Conservation (phyloP, 2,888 invertebrate species). For the Dysmachus trigonus region DNA sequence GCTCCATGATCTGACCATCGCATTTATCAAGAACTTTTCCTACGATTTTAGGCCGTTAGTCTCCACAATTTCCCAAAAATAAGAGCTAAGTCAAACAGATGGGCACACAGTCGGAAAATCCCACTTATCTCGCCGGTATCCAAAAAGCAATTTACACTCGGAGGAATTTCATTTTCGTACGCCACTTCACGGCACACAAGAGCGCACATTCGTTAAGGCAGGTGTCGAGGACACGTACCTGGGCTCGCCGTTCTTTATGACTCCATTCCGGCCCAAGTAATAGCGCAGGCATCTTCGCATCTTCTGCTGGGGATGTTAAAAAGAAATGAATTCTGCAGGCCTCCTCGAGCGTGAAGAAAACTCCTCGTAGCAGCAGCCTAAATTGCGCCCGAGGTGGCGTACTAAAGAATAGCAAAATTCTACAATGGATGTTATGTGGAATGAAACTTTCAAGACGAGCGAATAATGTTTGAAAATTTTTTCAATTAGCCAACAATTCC, state of each 20-base stretch:
- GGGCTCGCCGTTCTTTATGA: background rate
- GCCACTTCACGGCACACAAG: background rate
- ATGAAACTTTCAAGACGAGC: background rate
- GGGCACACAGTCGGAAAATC: background rate
- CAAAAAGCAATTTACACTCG: slow-evolving; percentile 18
- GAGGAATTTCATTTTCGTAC: slow-evolving; percentile 21
- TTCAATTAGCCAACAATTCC: background rate
- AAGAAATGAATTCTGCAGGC: slow-evolving; percentile 3
- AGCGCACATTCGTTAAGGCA: background rate
- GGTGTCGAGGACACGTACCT: background rate
- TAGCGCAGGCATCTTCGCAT: background rate
- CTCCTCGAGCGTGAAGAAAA: background rate
- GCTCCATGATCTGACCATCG: background rate
- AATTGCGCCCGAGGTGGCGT: background rate
- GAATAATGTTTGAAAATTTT: background rate
- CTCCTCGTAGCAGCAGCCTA: background rate
- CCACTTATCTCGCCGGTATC: background rate
- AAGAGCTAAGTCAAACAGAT: background rate
- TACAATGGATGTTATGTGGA: background rate
- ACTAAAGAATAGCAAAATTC: background rate
- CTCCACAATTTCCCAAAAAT: background rate
- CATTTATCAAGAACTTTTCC: background rate
- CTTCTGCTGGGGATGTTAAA: background rate
- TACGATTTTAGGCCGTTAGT: background rate
- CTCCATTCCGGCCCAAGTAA: slow-evolving; percentile 6